phyloP scores from a whole-genome alignment of 2,113 vertebrate species.

The Kryptolebias marmoratus region DNA sequence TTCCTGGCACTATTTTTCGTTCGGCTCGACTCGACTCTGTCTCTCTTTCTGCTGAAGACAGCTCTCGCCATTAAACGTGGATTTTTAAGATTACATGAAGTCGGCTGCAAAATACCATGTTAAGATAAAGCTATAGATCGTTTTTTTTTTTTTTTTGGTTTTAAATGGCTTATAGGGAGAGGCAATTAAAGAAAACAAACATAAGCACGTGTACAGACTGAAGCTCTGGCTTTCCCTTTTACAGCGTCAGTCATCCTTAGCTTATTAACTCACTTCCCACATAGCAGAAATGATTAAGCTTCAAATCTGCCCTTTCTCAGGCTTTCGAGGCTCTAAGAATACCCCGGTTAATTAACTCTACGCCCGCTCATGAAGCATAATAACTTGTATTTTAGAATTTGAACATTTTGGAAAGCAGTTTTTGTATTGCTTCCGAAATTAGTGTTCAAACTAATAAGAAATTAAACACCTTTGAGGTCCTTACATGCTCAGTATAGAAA shows the following conservation, averaged over 20 bases:
- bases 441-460: slow-evolving; percentile 27
- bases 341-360: slow-evolving; percentile 61
- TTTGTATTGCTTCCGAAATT: slow-evolving; percentile 46
- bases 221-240: slow-evolving; percentile 4
- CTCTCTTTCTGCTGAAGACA: not conserved
- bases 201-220: slow-evolving; percentile 18
- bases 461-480: slow-evolving; percentile 29
- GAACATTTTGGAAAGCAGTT: slow-evolving; percentile 37
- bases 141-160: slow-evolving; percentile 30
- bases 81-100: slow-evolving; percentile 24
- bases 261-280: slow-evolving; percentile 46
- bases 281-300: slow-evolving; percentile 54
- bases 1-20: not conserved
- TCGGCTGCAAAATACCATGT: slow-evolving; percentile 3
- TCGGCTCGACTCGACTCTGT: not conserved
- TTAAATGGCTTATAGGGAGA: slow-evolving; percentile 27
- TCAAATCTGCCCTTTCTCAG: slow-evolving; percentile 38
- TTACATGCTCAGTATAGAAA: not conserved
- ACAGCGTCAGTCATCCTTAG: slow-evolving; percentile 16
- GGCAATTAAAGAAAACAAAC: slow-evolving; percentile 23
- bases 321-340: slow-evolving; percentile 36
- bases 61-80: not conserved
- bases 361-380: slow-evolving; percentile 29
- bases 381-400: slow-evolving; percentile 48
- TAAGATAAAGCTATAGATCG: slow-evolving; percentile 17